Conservation (phyloP, 2,797 vertebrate genomes). For the Tamandua tetradactyla region DNA sequence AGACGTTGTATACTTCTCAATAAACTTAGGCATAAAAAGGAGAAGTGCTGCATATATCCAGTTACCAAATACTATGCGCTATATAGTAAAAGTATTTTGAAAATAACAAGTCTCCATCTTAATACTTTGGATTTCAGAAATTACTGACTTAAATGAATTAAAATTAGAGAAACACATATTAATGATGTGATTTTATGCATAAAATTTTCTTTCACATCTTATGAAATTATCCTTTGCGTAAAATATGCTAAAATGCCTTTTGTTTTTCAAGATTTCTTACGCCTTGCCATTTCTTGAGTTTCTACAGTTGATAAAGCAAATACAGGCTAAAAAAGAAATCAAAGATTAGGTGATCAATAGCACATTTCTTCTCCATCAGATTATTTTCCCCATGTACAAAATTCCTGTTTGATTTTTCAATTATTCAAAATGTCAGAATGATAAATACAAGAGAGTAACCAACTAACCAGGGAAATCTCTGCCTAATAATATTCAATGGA, state of each 20-base stretch:
- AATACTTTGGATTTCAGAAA: neutral
- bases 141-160: slow-evolving; percentile 1
- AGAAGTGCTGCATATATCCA: neutral
- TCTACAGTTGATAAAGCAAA: slow-evolving; percentile 57
- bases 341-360: slow-evolving; percentile 59
- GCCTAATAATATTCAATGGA: slow-evolving; percentile 57
- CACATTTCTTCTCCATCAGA: slow-evolving; percentile 49
- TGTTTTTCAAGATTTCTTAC: neutral
- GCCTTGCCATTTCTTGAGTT: neutral
- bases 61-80: neutral
- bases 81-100: neutral
- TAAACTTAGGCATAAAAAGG: slow-evolving; percentile 18
- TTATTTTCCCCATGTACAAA: slow-evolving; percentile 59
- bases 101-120: neutral
- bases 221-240: neutral
- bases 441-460: slow-evolving; percentile 62
- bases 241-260: neutral
- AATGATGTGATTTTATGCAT: neutral
- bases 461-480: slow-evolving; percentile 59
- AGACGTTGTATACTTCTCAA: slow-evolving; percentile 52
- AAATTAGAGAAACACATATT: slow-evolving; percentile 38
- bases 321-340: slow-evolving; percentile 5
- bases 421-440: slow-evolving; percentile 72
- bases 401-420: slow-evolving; percentile 56
- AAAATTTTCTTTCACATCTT: neutral